phyloP scores from a whole-genome alignment of 2,797 vertebrate genomes.

The Platalea minor region DNA sequence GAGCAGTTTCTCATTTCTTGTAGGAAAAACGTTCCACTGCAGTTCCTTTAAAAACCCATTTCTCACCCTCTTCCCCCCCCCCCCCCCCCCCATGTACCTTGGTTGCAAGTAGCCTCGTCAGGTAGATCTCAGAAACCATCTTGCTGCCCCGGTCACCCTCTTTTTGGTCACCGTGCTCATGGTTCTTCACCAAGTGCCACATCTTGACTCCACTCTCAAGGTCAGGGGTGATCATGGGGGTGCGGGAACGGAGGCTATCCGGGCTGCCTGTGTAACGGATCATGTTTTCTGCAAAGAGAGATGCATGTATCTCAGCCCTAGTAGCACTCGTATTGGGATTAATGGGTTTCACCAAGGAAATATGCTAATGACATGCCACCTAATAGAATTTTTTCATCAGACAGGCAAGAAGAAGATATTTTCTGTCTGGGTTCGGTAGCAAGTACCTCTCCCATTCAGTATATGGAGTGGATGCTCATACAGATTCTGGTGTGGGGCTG shows the following conservation, averaged over 20 bases:
- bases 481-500: neutral
- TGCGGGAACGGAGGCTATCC: conserved; percentile 94
- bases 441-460: neutral
- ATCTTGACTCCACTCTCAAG: conserved; percentile 95
- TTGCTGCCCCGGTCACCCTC: conserved; percentile 97
- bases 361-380: rapidly evolving
- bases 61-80: rapidly evolving
- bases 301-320: neutral
- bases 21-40: neutral
- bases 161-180: conserved; percentile 97
- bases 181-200: conserved; percentile 99
- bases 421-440: neutral
- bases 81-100: conserved; percentile 79
- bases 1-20: rapidly evolving
- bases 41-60: neutral
- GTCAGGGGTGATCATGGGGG: conserved; percentile 98
- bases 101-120: conserved; percentile 93
- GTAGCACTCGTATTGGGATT: neutral
- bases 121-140: conserved; percentile 99
- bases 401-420: neutral
- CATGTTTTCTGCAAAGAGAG: conserved; percentile 88
- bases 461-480: neutral
- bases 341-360: neutral
- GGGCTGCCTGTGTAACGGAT: conserved; percentile 98
- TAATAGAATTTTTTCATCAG: neutral